Base-by-base conservation (phyloP, 2,888 invertebrate species). In the Steinernema carpocapsae region DNA sequence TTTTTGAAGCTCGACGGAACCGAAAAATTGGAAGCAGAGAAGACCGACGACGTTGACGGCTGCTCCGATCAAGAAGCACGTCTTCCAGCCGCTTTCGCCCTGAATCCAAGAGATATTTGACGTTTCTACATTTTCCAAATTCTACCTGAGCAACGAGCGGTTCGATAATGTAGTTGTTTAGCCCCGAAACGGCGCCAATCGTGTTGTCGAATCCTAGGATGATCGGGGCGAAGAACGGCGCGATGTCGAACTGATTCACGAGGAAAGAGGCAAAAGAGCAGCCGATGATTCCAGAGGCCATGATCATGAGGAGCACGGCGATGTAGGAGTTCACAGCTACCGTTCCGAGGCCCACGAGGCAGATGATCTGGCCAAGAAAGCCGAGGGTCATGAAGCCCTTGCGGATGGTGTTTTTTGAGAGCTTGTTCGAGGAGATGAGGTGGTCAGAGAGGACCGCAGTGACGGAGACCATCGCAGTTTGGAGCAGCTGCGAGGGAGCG, bases 241-340 rank as follows among this genome's bases (percentile, higher is more conserved):
- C 97, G 74, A 97, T 95, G 88, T 97, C 97, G 88, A 97, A 90
- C 87, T 97, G 97, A 89, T 99, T 99, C 14, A 99, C 97, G 88
- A 97, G 97, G 90, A 96, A 97, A 26, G 97, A 96, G 75, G 97
- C 96, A 86, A 97, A 97, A 59, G 97, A 97, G 87, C 97, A 97
- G 0, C 97, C 97, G 83, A 95, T 95, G 90, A 95, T 95, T n/a
- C 97, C 97, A 1, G 97, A 97, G 2, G 97, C 97, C 46, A 95
- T 91, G 0, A 94, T 94, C 76, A 99, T 90, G 70, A 95, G 94
- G 24, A 92, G 91, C 78, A 95, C 94, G 6, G 97, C 92, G 17
- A 85, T 76, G 0, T 92, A 92, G 1, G 87, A 86, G 85, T 92
- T 91, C 77, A 56, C 22, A 26, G 92, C 91, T 1, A 95, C 93